Conservation (phyloP, 2,797 vertebrate species). For the Diceros bicornis region DNA sequence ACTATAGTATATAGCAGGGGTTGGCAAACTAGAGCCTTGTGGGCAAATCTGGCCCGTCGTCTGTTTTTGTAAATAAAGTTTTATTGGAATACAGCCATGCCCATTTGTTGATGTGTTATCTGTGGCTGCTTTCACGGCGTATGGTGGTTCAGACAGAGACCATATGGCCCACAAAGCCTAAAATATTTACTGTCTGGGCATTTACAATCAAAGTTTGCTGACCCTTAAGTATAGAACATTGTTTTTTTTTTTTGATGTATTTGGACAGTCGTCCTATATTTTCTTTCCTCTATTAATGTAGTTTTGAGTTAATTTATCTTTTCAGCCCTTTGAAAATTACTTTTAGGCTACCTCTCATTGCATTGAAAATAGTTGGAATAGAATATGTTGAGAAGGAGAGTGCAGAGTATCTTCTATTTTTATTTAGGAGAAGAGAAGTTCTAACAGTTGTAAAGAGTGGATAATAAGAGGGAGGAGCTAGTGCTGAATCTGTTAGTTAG, state of each 20-base stretch:
- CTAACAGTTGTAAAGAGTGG: neutral
- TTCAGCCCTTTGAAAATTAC: slow-evolving; percentile 30
- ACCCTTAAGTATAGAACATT: neutral
- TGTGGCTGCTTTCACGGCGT: neutral
- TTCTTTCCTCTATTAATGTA: neutral
- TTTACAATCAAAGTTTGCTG: neutral
- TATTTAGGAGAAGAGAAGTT: neutral
- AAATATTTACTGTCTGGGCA: neutral
- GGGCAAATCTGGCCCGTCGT: neutral
- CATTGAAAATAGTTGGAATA: neutral
- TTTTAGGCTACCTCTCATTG: neutral
- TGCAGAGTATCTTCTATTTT: neutral
- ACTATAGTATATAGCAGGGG: neutral
- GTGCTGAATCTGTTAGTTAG: neutral
- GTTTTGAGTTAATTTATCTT: slow-evolving; percentile 21
- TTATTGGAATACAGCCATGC: neutral
- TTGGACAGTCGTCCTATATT: neutral
- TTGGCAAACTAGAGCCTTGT: neutral
- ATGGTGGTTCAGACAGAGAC: neutral
- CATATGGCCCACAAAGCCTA: neutral
- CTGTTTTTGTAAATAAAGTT: slow-evolving; percentile 41
- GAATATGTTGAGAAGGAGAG: neutral
- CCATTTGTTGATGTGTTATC: neutral
- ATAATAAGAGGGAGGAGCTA: neutral
- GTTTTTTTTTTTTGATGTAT: neutral